Base-by-base conservation (phyloP, 2,113 vertebrate genomes). In the Sus scrofa region DNA sequence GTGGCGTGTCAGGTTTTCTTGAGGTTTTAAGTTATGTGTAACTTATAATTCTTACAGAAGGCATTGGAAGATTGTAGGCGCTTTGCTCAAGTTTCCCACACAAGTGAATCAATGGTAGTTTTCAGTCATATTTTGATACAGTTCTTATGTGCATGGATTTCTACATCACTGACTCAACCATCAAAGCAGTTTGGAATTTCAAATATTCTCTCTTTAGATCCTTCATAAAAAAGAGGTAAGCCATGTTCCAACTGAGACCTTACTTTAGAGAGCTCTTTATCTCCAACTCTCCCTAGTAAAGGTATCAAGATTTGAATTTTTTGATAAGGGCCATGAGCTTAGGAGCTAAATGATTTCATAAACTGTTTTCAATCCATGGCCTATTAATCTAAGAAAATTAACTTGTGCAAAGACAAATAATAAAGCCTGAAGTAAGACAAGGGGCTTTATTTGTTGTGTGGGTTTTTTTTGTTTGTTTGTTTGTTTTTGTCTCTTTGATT, bases 141-240 rank as follows among this genome's bases (percentile, higher is more conserved):
- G 11, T 56, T 89, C 52, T 81, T 89, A 26, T n/a, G 8, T 77
- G 10, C n/a, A 75, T 12, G 4, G 10, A n/a, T 54, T 92, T 88
- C 14, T 26, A 65, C 4, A 65, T 74, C 6, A 82, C 24, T n/a
- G 3, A 83, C 5, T 71, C 37, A 81, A 39, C 7, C 27, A 86
- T 71, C 58, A 95, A 87, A 63, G 30, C 10, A 65, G 16, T 74
- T 84, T 90, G 3, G 18, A 60, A 90, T 91, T 87, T 88, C 54
- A 94, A 94, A 86, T 67, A 87, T 15, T 94, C 11, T 89, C 13
- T 34, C 12, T 94, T 74, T 75, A 91, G 13, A 2, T 50, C 19
- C 60, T 83, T 86, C 19, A 88, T 74, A 30, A 52, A 84, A 75
- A 86, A 68, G 9, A 88, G 27, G 81, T 12, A 79, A 73, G 20